Percentiles rank a stretch among this genome's conserved stretches.
phyloP scores from a whole-genome alignment of 2,113 vertebrate genomes.

The Zootoca vivipara region DNA sequence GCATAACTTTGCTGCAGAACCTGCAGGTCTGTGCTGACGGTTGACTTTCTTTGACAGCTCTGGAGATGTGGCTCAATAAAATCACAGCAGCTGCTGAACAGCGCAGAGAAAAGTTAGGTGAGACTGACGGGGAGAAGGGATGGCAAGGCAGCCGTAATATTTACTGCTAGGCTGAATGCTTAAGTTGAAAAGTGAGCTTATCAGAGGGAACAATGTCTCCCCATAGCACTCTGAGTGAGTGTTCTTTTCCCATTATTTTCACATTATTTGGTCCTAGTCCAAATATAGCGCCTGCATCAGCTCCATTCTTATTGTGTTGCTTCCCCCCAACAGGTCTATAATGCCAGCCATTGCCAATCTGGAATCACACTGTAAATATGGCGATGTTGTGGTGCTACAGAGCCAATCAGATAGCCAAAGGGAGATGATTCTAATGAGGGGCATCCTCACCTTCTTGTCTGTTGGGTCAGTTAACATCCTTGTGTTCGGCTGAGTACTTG shows the following conservation, averaged over 20 bases:
- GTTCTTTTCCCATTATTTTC: not conserved
- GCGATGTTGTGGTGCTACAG: not conserved
- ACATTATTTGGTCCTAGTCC: not conserved
- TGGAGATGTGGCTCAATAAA: not conserved
- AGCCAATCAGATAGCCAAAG: not conserved
- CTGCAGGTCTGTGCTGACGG: not conserved
- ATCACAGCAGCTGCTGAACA: not conserved
- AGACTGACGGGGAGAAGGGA: not conserved
- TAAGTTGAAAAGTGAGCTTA: not conserved
- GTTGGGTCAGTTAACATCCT: not conserved
- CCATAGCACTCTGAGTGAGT: too few species aligned
- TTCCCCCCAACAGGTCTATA: too few species aligned
- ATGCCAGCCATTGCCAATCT: not conserved
- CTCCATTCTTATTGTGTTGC: not conserved
- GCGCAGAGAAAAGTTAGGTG: not conserved
- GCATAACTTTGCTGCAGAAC: not conserved
- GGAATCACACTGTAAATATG: not conserved
- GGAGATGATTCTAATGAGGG: not conserved
- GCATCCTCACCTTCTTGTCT: not conserved
- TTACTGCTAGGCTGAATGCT: not conserved
- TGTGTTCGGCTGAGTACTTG: not conserved
- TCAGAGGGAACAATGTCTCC: not conserved
- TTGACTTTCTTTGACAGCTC: not conserved
- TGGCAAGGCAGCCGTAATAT: not conserved
- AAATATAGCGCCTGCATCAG: too few species aligned